Percentiles rank a stretch among this genome's conserved stretches.
These are phyloP conservation scores for Microchirus variegatus DNA, from an alignment of 2,797 vertebrate genomes.

Conservation along the genomic window DNA sequence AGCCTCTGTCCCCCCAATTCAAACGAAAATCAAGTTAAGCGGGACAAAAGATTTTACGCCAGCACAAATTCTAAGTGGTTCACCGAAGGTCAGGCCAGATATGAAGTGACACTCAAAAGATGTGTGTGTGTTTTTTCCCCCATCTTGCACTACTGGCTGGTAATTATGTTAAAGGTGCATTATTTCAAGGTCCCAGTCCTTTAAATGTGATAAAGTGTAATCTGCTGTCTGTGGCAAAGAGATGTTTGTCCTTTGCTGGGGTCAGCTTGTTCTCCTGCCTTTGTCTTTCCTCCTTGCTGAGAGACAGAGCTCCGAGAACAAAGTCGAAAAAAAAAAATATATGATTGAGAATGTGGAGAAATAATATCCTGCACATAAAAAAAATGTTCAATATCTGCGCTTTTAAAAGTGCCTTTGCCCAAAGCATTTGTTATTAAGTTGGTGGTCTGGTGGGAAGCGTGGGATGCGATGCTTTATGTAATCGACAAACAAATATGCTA, in stretches of 20 bases:
- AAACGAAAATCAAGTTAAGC: constrained; percentile 56
- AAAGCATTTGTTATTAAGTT: constrained; percentile 54
- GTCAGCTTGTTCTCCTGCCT: constrained; percentile 54
- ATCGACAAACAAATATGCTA: constrained; percentile 59
- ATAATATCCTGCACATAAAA: constrained; percentile 5
- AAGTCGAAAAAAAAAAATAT: constrained; percentile 6
- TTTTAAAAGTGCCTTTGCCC: constrained; percentile 33
- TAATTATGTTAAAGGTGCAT: constrained; percentile 80
- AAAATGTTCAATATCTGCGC: constrained; percentile 39
- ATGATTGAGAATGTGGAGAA: constrained; percentile 5
- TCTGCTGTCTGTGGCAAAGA: constrained; percentile 61
- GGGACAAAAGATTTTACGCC: constrained; percentile 63
- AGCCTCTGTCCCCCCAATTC: constrained; percentile 32
- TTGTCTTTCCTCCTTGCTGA: constrained; percentile 17
- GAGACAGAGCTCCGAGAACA: constrained; percentile 11
- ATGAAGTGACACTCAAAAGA: constrained; percentile 69
- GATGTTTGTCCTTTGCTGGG: constrained; percentile 64
- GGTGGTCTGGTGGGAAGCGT: constrained; percentile 54
- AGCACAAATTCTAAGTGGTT: constrained; percentile 65
- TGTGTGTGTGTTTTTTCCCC: constrained; percentile 27
- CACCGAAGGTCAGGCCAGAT: constrained; percentile 66
- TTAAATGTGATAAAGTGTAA: constrained; percentile 76
- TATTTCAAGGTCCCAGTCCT: constrained; percentile 78
- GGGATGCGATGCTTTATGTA: constrained; percentile 61
- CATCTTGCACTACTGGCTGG: constrained; percentile 59